Base-by-base conservation (phyloP, 2,888 invertebrate genomes). In the Scaptodrosophila latifasciaeformis region DNA sequence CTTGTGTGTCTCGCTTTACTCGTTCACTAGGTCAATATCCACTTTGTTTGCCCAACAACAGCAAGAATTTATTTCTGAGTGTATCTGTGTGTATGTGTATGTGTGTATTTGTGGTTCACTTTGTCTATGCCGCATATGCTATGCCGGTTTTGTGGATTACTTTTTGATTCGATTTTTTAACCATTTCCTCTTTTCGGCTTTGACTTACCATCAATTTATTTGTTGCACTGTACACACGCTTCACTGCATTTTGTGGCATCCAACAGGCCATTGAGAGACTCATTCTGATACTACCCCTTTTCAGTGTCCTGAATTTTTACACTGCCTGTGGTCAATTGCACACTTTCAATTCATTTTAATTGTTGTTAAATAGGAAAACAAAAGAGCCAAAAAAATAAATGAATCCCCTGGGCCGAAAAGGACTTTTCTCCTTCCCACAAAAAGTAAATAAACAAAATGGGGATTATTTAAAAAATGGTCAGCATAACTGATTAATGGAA, bases 11-110 rank as follows among this genome's bases (percentile, higher is more conserved):
- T 21, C 18, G 35, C 24, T 37, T 12, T 75, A 74, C 63, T 81
- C 63, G 81, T 82, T 82, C 82, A 82, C 65, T 82, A 71, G 83
- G 82, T 82, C 82, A 82, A 71, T 64, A 72, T 62, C 57, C 58
- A 71, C 52, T 61, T 65, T 65, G 66, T 67, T 68, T 68, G 65
- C 56, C 30, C 18, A 30, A 17, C 18, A 31, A 3, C 13, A 40
- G 49, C 17, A 29, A 45, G 34, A 2, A 9, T 47, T 17, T 15
- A 21, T 15, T 42, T 18, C 2, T 29, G 15, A 7, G 24, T 49
- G 13, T 21, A 31, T 29, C 13, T 37, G 31, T 13, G 37, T 43
- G 15, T 50, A 39, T 21, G 40, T 53, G 47, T 42, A 12, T 40
- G 42, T 31, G 49, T 37, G 29, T 24, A 30, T 53, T 17, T 51